Conservation (phyloP, 2,797 vertebrate species). For the Pangasius macronema region DNA sequence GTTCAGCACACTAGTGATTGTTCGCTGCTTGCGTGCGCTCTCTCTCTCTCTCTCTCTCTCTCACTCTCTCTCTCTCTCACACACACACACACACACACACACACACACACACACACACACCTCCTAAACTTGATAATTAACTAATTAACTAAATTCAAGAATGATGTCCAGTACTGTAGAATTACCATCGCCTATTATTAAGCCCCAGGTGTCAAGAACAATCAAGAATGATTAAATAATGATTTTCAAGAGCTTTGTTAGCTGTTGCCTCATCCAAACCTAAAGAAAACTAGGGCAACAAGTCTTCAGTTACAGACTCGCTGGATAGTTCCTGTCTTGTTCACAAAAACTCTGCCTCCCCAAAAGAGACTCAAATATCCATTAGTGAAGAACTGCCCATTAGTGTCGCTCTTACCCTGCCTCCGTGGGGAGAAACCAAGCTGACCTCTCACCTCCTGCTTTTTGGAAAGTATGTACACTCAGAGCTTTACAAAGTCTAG, state of each 20-base stretch:
- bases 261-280: background rate
- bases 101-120: background rate
- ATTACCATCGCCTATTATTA: background rate
- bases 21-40: background rate
- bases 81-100: background rate
- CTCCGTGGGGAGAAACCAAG: constrained; percentile 13
- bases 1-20: background rate
- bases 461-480: constrained; percentile 13
- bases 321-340: constrained; percentile 19
- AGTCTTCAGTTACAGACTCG: constrained; percentile 14
- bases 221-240: background rate
- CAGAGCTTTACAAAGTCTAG: constrained; percentile 24
- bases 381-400: constrained; percentile 22
- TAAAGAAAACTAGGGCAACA: background rate
- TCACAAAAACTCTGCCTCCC: constrained; percentile 18
- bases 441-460: background rate
- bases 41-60: background rate
- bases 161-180: background rate
- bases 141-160: background rate
- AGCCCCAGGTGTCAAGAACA: background rate
- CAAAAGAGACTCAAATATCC: constrained; percentile 34
- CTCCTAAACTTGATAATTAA: background rate
- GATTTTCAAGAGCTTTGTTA: background rate
- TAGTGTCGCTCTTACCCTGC: background rate
- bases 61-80: background rate